Evolutionary conservation across 2,797 vertebrate species (phyloP), one percentile per base, ranked within the genome.

Genomic region (Sebastes miniatus): DNA sequence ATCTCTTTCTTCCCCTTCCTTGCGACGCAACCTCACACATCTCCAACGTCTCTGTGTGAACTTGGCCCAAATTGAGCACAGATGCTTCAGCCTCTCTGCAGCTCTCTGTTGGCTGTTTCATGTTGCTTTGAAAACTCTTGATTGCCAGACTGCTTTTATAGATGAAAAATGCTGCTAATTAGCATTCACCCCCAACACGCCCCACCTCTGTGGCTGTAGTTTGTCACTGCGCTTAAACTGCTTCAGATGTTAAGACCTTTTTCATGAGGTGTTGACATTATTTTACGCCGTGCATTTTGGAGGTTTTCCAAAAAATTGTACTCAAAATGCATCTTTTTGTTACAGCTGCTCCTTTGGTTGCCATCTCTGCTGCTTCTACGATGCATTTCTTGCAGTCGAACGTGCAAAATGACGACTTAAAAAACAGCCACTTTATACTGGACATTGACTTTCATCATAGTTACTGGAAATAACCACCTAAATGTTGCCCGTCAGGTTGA

Each of bases 101-200:
- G 57, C 77, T 78, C 84, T 52, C 36, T 14, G 79, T 36, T 52
- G 3, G 76, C 62, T 65, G 90, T 87, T 90, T 88, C 72, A 50
- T 79, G 86, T 90, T 36, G 84, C 87, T 91, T 88, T 89, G 79
- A 87, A 87, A 87, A 25, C 83, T 79, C 47, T 64, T 81, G 86
- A 90, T 89, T 81, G 71, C 87, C 89, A 89, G 91, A 89, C 86
- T 24, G 79, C 80, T 86, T 84, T 87, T 88, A 88, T 77, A 71
- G 83, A 87, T 85, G 91, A 85, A 83, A 89, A 88, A 89, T 62
- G 73, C 64, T 39, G 90, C 85, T 92, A 87, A 93, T 94, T 90
- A 93, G 87, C 91, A 89, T 88, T 62, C 32, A 5, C 10, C 69
- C 57, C 57, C 43, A 2, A 66, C 68, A 27, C 52, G 3, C 72